Percentiles rank a stretch among this genome's conserved stretches.
These are phyloP conservation scores for Brachypalpus laphriformis DNA, from an alignment of 2,888 invertebrate species.

Conservation along the genomic window DNA sequence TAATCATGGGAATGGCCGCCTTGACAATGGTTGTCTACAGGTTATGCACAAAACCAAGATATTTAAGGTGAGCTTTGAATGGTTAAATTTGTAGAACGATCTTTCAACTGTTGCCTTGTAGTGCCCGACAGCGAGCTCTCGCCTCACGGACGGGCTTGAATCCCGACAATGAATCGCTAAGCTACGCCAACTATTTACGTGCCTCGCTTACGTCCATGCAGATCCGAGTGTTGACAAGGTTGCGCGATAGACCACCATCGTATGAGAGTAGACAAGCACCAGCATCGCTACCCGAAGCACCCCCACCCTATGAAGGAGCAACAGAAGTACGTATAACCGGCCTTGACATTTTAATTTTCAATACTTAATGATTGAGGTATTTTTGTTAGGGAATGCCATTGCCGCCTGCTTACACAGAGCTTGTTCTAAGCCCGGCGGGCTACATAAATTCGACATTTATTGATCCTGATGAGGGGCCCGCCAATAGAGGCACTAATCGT, in stretches of 20 bases:
- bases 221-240: slow-evolving; percentile 74
- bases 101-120: slow-evolving; percentile 3
- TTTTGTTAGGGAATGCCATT: slow-evolving; percentile 53
- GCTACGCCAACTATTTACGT: slow-evolving; percentile 62
- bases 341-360: neutral
- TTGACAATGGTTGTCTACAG: slow-evolving; percentile 75
- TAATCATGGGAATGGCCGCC: slow-evolving; percentile 76
- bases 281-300: slow-evolving; percentile 60
- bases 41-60: slow-evolving; percentile 75
- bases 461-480: slow-evolving; percentile 13
- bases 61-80: slow-evolving; percentile 66
- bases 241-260: slow-evolving; percentile 76
- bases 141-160: slow-evolving; percentile 43
- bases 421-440: slow-evolving; percentile 52
- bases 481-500: slow-evolving; percentile 8
- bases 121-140: slow-evolving; percentile 67
- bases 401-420: slow-evolving; percentile 75
- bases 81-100: neutral
- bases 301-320: slow-evolving; percentile 74
- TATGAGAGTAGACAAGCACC: slow-evolving; percentile 69
- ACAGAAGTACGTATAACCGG: slow-evolving; percentile 39
- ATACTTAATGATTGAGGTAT: too few relatives aligned
- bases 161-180: slow-evolving; percentile 44
- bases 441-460: slow-evolving; percentile 58
- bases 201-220: slow-evolving; percentile 76